Conservation (phyloP, 2,113 vertebrate species). For the Sylvilagus bachmani region DNA sequence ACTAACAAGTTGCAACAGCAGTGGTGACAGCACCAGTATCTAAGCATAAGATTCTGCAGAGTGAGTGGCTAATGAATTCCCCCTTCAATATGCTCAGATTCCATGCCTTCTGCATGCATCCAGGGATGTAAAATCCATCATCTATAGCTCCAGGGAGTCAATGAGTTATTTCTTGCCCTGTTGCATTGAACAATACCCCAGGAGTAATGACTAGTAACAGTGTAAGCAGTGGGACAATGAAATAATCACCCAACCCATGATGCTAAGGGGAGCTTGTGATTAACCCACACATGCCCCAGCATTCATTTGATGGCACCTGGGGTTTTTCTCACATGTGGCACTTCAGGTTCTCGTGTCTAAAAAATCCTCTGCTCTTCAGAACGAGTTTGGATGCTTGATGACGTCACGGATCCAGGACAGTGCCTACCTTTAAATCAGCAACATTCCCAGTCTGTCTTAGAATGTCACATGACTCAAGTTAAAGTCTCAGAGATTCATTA, state of each 20-base stretch:
- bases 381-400: neutral
- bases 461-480: neutral
- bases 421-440: constrained; percentile 6
- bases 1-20: constrained; percentile 76
- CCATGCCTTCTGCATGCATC: constrained; percentile 60
- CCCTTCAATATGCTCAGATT: constrained; percentile 68
- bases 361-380: neutral
- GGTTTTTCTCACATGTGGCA: neutral
- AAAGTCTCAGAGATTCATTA: neutral
- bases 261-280: neutral
- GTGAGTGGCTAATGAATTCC: constrained; percentile 83
- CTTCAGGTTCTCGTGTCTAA: neutral
- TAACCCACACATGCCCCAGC: neutral
- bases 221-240: constrained; percentile 54
- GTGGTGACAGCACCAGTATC: constrained; percentile 52
- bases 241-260: neutral
- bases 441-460: neutral
- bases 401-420: neutral
- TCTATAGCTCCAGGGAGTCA: constrained; percentile 81
- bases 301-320: neutral
- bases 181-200: constrained; percentile 75
- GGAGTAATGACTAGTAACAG: constrained; percentile 52
- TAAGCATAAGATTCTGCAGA: constrained; percentile 11
- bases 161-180: constrained; percentile 71
- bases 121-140: constrained; percentile 82